These are phyloP conservation scores for Pelochelys cantorii DNA, from an alignment of 2,797 vertebrate genomes.

Conservation along the genomic window DNA sequence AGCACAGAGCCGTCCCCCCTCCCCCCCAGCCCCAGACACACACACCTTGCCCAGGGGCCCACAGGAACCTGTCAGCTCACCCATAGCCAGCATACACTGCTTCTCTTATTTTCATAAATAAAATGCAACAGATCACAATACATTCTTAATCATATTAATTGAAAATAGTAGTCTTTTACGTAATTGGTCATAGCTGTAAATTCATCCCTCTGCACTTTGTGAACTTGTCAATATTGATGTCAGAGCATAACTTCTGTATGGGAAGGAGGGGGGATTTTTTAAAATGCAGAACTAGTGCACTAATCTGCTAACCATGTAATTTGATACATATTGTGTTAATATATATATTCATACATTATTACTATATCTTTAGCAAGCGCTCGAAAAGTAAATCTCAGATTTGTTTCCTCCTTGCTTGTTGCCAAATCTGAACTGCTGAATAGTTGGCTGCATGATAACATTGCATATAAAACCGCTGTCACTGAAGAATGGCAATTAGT, in stretches of 20 bases:
- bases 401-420: not conserved
- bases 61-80: no score
- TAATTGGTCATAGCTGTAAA: not conserved
- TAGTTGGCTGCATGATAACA: not conserved
- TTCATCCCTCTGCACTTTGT: no score
- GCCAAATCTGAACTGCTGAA: not conserved
- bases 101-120: not conserved
- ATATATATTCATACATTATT: not conserved
- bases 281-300: not conserved
- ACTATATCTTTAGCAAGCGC: fast-evolving
- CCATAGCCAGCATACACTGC: not conserved
- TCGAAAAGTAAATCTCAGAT: not conserved
- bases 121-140: not conserved
- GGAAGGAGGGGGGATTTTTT: not conserved
- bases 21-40: no score
- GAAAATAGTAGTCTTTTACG: not conserved
- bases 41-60: no score
- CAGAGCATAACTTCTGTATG: not conserved
- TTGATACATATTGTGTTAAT: not conserved
- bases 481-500: not conserved
- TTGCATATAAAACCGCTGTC: not conserved
- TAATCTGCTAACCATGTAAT: not conserved
- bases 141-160: no score
- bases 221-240: not conserved
- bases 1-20: no score